phyloP scores from a whole-genome alignment of 2,797 vertebrate species.

The Naso thynnoides region DNA sequence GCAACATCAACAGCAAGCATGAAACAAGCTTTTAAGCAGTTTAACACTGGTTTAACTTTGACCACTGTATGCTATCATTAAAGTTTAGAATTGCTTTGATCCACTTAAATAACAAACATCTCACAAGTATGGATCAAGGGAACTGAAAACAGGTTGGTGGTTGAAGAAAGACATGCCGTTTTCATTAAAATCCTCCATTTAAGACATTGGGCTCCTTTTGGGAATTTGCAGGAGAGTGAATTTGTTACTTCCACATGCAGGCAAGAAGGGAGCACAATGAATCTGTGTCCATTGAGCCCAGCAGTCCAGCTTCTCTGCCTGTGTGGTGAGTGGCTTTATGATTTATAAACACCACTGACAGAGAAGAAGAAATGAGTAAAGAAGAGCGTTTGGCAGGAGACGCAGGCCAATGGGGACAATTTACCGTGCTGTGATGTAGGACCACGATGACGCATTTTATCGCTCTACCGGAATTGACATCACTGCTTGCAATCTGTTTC shows the following conservation, averaged over 20 bases:
- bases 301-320: constrained; percentile 27
- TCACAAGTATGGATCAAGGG: not conserved
- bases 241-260: constrained; percentile 25
- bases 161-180: not conserved
- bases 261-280: constrained; percentile 4
- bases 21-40: not conserved
- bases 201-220: constrained; percentile 8
- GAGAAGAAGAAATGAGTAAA: constrained; percentile 50
- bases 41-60: constrained; percentile 14
- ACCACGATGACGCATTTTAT: constrained; percentile 58
- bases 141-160: constrained; percentile 15
- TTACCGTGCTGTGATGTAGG: constrained; percentile 54
- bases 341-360: constrained; percentile 65
- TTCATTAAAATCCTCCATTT: not conserved
- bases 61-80: not conserved
- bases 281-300: constrained; percentile 21
- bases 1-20: constrained; percentile 8
- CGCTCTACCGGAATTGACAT: constrained; percentile 45
- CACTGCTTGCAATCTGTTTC: constrained; percentile 40
- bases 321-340: constrained; percentile 61
- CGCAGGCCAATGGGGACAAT: constrained; percentile 39
- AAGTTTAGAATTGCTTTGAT: constrained; percentile 2
- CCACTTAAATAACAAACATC: not conserved
- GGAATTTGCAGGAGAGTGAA: constrained; percentile 13
- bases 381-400: constrained; percentile 56